Evolutionary conservation across 2,888 invertebrate genomes (phyloP), one percentile per base, ranked within the genome.

Genomic region (Polydesmus complanatus): DNA sequence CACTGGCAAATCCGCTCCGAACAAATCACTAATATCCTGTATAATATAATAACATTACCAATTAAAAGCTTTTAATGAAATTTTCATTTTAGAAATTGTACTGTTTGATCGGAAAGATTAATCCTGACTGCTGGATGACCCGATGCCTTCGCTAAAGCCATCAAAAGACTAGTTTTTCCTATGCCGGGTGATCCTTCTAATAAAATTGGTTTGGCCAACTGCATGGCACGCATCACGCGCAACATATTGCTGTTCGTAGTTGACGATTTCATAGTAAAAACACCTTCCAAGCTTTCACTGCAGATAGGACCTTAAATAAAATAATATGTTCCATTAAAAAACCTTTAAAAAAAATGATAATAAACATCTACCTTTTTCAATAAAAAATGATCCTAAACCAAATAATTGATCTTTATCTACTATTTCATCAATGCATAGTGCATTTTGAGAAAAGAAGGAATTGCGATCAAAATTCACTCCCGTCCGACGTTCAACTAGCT

Each of bases 111-210:
- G 56, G 97, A 97, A 55, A 99, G 79, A 78, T 99, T 99, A 62
- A 99, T 92, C 54, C 98, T 80, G 61, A 93, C 84, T 37, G 97
- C 81, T 69, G 82, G 80, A 72, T 92, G 83, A 1, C 91, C 88
- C 1, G 92, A 83, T 8, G 83, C 82, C 70, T 82, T 84, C 0
- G 96, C 95, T 50, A 98, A 77, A 26, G 93, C 93, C 59, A 85
- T 83, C 1, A 99, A 88, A 60, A 96, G 79, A 67, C 94, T 94
- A 0, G 97, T 97, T 76, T 99, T 99, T 2, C 98, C 98, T 22
- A 97, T 96, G 1, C 98, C 98, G 2, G 98, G 98, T 68, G 93
- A 90, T 1, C 93, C 98, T 78, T 99, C 98, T 21, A 99, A 75
- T 59, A 99, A 79, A 62, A 99, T 83, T 0, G 97, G 93, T 64